Evolutionary conservation across 2,113 vertebrate species (phyloP).

Genomic region (Elaphurus davidianus): DNA sequence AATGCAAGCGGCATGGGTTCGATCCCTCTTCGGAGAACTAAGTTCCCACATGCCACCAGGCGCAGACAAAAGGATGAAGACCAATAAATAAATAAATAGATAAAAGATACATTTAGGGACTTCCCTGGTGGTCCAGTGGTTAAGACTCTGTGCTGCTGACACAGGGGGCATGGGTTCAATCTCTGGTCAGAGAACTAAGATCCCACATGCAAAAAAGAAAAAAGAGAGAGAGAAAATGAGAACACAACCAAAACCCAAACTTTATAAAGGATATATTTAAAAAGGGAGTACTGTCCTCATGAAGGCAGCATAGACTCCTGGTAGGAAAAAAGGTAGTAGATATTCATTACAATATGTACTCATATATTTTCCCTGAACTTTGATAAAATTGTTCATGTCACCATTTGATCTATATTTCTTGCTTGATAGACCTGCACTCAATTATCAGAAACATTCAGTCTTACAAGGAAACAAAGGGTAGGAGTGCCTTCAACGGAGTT

Average conservation of each 20-base stretch:
- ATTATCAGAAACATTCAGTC: conserved; percentile 74
- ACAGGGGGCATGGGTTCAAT: background rate
- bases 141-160: background rate
- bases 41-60: background rate
- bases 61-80: background rate
- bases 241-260: background rate
- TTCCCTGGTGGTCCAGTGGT: background rate
- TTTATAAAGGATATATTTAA: background rate
- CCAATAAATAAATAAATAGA: background rate
- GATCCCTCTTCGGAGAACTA: background rate
- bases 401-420: conserved; percentile 45
- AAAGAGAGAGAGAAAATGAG: rapidly evolving
- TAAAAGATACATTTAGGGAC: background rate
- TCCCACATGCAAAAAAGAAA: background rate
- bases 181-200: background rate
- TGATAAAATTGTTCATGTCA: conserved; percentile 38
- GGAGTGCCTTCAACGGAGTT: conserved; percentile 73
- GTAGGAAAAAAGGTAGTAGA: background rate
- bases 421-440: conserved; percentile 72
- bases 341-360: background rate
- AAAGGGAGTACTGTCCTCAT: background rate
- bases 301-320: background rate
- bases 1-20: background rate
- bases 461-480: background rate
- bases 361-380: background rate